Evolutionary conservation across 1,140 invertebrate genomes (phyloP), one percentile per base, ranked within the genome.

Genomic region (Tetragnatha versicolor): DNA sequence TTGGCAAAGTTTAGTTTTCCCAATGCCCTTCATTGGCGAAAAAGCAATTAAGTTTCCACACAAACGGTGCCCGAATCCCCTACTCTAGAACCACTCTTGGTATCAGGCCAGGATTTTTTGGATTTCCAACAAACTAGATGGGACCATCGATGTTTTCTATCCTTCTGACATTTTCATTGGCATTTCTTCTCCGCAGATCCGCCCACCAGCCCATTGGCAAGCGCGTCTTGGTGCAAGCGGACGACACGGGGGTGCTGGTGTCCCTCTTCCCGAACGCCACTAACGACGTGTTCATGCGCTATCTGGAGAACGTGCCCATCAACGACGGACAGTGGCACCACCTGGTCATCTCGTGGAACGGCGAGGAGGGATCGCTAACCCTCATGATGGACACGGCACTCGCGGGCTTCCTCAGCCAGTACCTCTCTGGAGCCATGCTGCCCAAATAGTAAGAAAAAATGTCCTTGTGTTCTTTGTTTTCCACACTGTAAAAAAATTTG

Each of bases 251-350:
- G 10, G 92, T 97, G 0, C 92, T 94, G 84, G 90, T 98, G 17
- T 94, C 93, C 0, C 86, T 98, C 2, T 96, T 97, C 88, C 90
- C 91, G 33, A 93, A 95, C 82, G 85, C 93, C 2, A 93, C 63
- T 22, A 73, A 94, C 86, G 93, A 95, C 83, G 92, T 95, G 17
- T 96, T 94, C 86, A 86, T 95, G 22, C 93, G 92, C 82, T 98
- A 95, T 86, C 93, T 96, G 84, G 96, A 93, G 81, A 85, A 86
- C 69, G 94, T 96, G 3, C 94, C 94, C 0, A 92, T 98, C 20
- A 98, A 96, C 82, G 96, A 98, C 83, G 95, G 95, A 17, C 93
- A 96, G 84, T 98, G 96, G 96, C 96, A 98, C 88, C 95, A 98
- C 84, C 90, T 98, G 25, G 94, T 95, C 20, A 88, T 98, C 27